phyloP scores from a whole-genome alignment of 2,888 invertebrate genomes.

The Orthonevra nobilis region DNA sequence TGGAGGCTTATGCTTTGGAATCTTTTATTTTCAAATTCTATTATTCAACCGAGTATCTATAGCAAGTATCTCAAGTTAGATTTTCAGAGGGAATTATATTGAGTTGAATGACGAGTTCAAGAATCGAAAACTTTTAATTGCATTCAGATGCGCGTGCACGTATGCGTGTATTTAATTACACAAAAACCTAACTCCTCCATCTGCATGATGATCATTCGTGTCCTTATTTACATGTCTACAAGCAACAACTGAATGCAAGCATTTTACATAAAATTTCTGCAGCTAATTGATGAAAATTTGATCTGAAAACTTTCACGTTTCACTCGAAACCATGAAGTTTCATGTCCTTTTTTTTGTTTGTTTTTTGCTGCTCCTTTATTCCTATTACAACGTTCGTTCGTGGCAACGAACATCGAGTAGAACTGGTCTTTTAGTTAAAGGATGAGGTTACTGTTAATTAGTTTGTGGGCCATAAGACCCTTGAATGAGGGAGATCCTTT shows the following conservation, averaged over 20 bases:
- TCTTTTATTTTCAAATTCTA: too few relatives aligned
- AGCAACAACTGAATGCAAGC: conserved; percentile 23
- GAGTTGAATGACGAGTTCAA: too few relatives aligned
- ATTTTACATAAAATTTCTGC: conserved; percentile 31
- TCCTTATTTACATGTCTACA: conserved; percentile 25
- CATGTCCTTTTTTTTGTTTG: background rate
- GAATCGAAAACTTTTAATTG: conserved; percentile 68
- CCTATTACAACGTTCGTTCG: too few relatives aligned
- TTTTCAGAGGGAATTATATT: too few relatives aligned
- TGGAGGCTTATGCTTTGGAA: too few relatives aligned
- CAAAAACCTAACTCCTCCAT: background rate
- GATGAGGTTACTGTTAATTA: conserved; percentile 56
- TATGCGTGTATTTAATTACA: background rate
- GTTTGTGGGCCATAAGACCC: conserved; percentile 53
- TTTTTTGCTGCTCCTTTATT: background rate
- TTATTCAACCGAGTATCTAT: too few relatives aligned
- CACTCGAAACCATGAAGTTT: conserved; percentile 8
- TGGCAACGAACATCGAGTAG: too few relatives aligned
- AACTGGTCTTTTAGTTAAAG: background rate
- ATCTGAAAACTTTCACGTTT: conserved; percentile 3
- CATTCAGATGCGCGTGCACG: conserved; percentile 11
- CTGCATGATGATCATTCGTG: conserved; percentile 1
- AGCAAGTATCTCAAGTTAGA: too few relatives aligned
- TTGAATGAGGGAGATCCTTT: conserved; percentile 29
- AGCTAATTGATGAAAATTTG: conserved; percentile 52